Percentiles rank a stretch among this genome's conserved stretches.
phyloP scores from a whole-genome alignment of 2,797 vertebrate genomes.

The Spinus pinus region DNA sequence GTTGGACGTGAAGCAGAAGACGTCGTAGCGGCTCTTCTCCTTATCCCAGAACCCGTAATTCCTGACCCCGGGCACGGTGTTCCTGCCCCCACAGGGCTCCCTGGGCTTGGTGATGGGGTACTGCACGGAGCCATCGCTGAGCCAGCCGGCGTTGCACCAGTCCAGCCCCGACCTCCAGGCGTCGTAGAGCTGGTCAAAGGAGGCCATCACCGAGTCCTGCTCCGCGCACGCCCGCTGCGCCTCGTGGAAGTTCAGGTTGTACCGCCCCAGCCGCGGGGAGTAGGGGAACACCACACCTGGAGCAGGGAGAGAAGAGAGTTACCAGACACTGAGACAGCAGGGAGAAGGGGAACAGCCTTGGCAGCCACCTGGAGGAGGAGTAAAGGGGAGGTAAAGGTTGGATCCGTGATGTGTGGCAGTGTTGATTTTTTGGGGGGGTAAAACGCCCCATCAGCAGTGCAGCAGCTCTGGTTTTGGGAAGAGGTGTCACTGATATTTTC shows the following conservation, averaged over 20 bases:
- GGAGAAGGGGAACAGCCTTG: not conserved
- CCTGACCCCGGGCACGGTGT: conserved; percentile 83
- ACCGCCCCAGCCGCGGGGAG: conserved; percentile 82
- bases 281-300: conserved; percentile 95
- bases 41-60: conserved; percentile 89
- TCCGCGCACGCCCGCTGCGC: conserved; percentile 82
- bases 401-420: not conserved
- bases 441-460: fast-evolving
- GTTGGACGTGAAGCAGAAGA: conserved; percentile 88
- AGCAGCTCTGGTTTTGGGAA: not conserved
- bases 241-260: conserved; percentile 86
- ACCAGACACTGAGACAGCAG: too few relatives aligned
- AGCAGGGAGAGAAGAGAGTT: not conserved
- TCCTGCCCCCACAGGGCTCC: conserved; percentile 87
- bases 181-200: conserved; percentile 84
- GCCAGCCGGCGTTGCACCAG: conserved; percentile 98
- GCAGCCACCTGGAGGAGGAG: not conserved
- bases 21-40: conserved; percentile 83
- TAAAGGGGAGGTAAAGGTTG: not conserved
- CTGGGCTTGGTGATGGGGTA: conserved; percentile 93
- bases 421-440: not conserved
- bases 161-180: conserved; percentile 91
- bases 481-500: not conserved
- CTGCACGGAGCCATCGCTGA: conserved; percentile 89
- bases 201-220: conserved; percentile 86